Evolutionary conservation across 2,113 vertebrate genomes (phyloP), one percentile per base, ranked within the genome.

Genomic region (Nibea coibor): DNA sequence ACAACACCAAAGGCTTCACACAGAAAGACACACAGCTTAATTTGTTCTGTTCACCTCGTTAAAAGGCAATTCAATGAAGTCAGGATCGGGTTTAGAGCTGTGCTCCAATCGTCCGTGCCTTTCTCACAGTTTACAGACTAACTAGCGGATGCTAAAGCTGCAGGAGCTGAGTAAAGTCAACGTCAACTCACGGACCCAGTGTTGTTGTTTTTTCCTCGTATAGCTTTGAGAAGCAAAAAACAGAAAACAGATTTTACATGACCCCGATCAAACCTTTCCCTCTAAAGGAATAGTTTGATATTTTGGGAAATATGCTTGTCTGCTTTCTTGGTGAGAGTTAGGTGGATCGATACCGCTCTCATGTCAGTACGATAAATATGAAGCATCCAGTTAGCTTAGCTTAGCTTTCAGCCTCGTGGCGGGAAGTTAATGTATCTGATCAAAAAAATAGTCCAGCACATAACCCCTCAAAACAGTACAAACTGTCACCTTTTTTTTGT

Each of bases 41-140:
- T 83, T 88, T 86, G 50, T 75, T 87, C 39, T 47, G 45, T 69
- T 85, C 57, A 59, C 70, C 57, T 68, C n/a, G 10, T 42, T 39
- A 75, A 85, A 87, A 83, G 75, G 66, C 75, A 48, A 50, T 80
- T 67, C 35, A 58, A 61, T 56, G 64, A 83, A 31, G 83, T 8
- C 26, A 26, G 3, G 19, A 35, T 26, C 15, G 1, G 50, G 24
- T 65, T 39, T 69, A 26, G 39, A 79, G 66, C 50, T 48, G 65
- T 42, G 24, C 24, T 81, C 57, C 62, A 19, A 12, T 45, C 0
- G 5, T n/a, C 19, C 5, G 1, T 28, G 17, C 14, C 15, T 48
- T 42, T 43, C 68, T 78, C 45, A 74, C 72, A 69, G 54, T 67
- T 59, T 12, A 73, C 68, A 42, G 14, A 47, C 47, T n/a, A 16